Conservation (phyloP, 2,797 vertebrate genomes). For the Acanthurus tractus region DNA sequence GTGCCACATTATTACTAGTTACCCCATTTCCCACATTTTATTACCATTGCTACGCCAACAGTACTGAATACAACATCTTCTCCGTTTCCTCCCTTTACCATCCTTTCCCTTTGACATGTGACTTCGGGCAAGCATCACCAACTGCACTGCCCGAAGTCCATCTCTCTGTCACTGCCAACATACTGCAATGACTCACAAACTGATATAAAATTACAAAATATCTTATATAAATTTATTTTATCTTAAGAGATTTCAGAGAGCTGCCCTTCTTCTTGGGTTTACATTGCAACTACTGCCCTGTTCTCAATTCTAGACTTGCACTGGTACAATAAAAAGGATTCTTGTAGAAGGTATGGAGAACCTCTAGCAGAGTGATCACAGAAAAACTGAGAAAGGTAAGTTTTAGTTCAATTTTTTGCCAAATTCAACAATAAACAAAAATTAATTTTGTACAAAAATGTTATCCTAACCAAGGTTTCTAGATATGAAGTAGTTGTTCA, state of each 20-base stretch:
- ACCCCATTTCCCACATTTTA: conserved; percentile 46
- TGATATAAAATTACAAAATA: conserved; percentile 6
- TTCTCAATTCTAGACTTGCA: conserved; percentile 40
- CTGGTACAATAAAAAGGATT: not conserved
- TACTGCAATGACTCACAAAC: not conserved
- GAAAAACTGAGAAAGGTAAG: not conserved
- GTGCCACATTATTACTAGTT: conserved; percentile 40
- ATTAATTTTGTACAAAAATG: not conserved
- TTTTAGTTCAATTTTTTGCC: not conserved
- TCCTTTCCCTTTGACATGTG: conserved; percentile 31
- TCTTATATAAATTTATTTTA: not conserved
- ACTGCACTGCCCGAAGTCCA: conserved; percentile 27
- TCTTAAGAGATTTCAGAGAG: not conserved
- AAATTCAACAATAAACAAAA: not conserved
- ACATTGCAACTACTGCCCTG: conserved; percentile 42
- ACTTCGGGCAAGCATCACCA: conserved; percentile 10
- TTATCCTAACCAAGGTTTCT: not conserved
- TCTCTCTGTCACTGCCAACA: conserved; percentile 14
- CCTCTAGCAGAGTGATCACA: not conserved
- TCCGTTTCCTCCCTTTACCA: conserved; percentile 20
- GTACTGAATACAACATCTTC: conserved; percentile 17
- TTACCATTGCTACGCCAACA: conserved; percentile 54
- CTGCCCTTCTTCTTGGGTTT: conserved; percentile 23
- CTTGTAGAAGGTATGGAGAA: not conserved
- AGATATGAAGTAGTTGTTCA: too few species aligned